phyloP scores from a whole-genome alignment of 2,797 vertebrate genomes.

The Heliangelus exortis region DNA sequence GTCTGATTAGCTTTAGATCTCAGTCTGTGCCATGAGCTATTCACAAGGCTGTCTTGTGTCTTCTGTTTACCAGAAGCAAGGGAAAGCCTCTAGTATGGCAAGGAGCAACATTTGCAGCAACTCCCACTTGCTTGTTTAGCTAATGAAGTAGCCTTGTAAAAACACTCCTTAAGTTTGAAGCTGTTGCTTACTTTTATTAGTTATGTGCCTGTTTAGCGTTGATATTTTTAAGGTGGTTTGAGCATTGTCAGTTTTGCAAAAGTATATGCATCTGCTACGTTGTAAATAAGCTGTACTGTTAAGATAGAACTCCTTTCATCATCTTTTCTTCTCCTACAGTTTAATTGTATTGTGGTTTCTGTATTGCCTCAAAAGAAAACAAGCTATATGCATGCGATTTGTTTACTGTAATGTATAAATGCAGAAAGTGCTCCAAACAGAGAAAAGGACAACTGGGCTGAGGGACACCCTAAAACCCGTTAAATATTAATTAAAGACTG shows the following conservation, averaged over 20 bases:
- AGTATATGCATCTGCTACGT: background rate
- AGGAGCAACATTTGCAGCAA: constrained; percentile 29
- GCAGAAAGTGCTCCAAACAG: background rate
- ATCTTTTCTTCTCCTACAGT: background rate
- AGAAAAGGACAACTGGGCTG: background rate
- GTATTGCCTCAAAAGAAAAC: background rate
- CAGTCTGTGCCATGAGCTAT: constrained; percentile 47
- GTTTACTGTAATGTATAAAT: background rate
- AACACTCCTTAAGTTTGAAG: constrained; percentile 50
- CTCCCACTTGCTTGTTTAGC: constrained; percentile 39
- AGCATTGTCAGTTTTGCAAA: background rate
- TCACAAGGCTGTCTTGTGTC: constrained; percentile 49
- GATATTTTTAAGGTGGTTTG: constrained; percentile 18
- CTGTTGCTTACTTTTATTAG: constrained; percentile 37
- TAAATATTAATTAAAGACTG: background rate
- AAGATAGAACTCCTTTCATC: background rate
- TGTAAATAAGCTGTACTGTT: background rate
- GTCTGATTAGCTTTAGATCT: constrained; percentile 43
- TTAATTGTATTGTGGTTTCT: background rate
- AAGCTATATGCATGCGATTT: background rate
- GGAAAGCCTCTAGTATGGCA: constrained; percentile 1
- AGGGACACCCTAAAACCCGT: background rate
- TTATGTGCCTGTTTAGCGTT: background rate
- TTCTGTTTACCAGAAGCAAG: constrained; percentile 58
- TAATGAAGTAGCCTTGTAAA: constrained; percentile 67